Percentiles rank a stretch among this genome's conserved stretches.
Conservation (phyloP, 2,797 vertebrate species). For the Karalla daura region DNA sequence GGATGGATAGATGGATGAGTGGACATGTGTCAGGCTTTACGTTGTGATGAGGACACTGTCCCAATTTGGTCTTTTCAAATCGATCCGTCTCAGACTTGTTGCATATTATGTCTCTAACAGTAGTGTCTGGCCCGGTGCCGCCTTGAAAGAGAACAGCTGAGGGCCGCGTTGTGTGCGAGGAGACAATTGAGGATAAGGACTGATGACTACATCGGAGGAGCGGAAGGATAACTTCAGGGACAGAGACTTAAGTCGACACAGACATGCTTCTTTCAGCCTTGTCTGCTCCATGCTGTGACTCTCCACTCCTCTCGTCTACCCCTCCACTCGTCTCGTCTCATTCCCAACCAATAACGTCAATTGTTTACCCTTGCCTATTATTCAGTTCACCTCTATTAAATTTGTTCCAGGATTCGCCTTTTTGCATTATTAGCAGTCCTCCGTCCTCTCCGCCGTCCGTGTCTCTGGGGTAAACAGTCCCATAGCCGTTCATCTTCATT, state of each 20-base stretch:
- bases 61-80: too few species aligned
- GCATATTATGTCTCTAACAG: neutral
- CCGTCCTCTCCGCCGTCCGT: constrained; percentile 11
- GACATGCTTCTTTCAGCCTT: constrained; percentile 19
- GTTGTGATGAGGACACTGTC: too few species aligned
- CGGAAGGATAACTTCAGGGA: constrained; percentile 48
- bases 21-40: too few species aligned
- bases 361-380: constrained; percentile 60
- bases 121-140: constrained; percentile 12
- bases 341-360: constrained; percentile 48
- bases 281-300: constrained; percentile 15
- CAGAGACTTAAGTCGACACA: constrained; percentile 16
- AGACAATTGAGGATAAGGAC: constrained; percentile 23
- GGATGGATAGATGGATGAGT: too few species aligned
- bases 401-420: constrained; percentile 46
- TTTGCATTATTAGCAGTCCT: constrained; percentile 49
- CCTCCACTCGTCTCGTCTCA: constrained; percentile 51
- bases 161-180: neutral
- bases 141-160: constrained; percentile 31
- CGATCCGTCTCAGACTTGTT: too few species aligned
- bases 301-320: constrained; percentile 1
- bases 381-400: constrained; percentile 61
- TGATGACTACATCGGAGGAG: constrained; percentile 39
- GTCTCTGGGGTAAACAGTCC: constrained; percentile 49
- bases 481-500: constrained; percentile 62